Evolutionary conservation across 1,140 invertebrate genomes (phyloP), one percentile per base, ranked within the genome.

Genomic region (Caenorhabditis tropicalis): DNA sequence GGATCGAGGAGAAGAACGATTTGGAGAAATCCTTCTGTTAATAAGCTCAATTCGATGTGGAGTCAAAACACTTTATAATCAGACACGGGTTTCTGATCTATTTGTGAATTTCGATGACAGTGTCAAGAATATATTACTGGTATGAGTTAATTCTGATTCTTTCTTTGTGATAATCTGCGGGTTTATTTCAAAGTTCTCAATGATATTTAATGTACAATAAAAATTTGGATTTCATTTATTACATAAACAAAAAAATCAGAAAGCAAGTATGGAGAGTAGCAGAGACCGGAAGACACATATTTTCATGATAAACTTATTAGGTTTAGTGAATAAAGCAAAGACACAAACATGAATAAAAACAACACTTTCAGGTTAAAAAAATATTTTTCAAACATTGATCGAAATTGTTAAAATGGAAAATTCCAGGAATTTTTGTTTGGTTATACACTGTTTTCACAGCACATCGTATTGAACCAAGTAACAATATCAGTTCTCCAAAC

Each of bases 81-180:
- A 84, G 49, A 84, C 83, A 16, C 46, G 60, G 29, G 74, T 80
- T 16, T 79, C 65, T 4, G 83, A 84, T 58, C 9, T 84, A 1
- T 58, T 84, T 19, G 80, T 84, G 83, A 79, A 21, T 21, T 84
- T 84, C 21, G 65, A 79, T 51, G 1, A 27, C 15, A 29, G 12
- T 39, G 65, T 84, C 1, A 53, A 31, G 48, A 39, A 80, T 39
- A 19, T 80, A 10, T 74, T 74, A 6, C 27, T 74, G 33, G 29
- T 10, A 6, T 56, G 24, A 56, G 10, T 56, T 56, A 16, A 51
- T 16, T 51, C n/a, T n/a, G 1, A 51, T 10, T 5, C n/a, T 51
- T 10, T 16, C 16, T 46, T 46, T 46, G 9, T 46, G 43, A 12
- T 46, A 46, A 12, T 46, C 43, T 16, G 16, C 43, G 43, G 43